Evolutionary conservation across 2,888 invertebrate species (phyloP), one percentile per base, ranked within the genome.

Genomic region (Euproctis similis): DNA sequence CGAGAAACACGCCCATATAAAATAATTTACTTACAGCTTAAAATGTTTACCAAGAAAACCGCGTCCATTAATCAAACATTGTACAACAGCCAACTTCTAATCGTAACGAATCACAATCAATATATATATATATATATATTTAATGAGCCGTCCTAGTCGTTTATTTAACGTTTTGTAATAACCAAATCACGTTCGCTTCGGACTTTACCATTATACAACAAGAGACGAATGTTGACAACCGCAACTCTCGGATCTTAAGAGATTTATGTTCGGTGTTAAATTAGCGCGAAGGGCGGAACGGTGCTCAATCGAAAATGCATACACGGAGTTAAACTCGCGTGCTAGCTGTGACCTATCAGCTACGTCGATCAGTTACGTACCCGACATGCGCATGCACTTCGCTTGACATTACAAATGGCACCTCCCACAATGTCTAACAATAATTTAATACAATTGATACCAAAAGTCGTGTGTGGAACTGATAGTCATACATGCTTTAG

Each of bases 141-240:
- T 76, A 78, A 80, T 76, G 75, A 72, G 59, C 59, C 69, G 47
- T 67, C 62, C 70, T 73, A 77, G 66, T 70, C 70, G 58, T 62
- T 55, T 59, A 55, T 62, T 68, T 66, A 70, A 61, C 62, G 63
- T 62, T 57, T 65, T 72, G 66, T 75, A 68, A 76, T 72, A 74
- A 66, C 60, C 63, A 56, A 71, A 78, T 71, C 78, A 75, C 74
- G 75, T 73, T 75, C 69, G 66, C 67, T 73, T 77, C 74, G 74
- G 11, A 11, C 68, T 60, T 45, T 43, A 47, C 46, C 51, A 52
- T 42, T 53, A 53, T 51, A 56, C 56, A 54, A 59, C 68, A 44
- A n/a, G 67, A 63, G 67, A 73, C 67, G 65, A 68, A 73, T 72
- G 60, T 59, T 57, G 60, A 67, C 68, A 66, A 48, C 47, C 47